Evolutionary conservation across 2,797 vertebrate genomes (phyloP).

Genomic region (Chrysocyon brachyurus): DNA sequence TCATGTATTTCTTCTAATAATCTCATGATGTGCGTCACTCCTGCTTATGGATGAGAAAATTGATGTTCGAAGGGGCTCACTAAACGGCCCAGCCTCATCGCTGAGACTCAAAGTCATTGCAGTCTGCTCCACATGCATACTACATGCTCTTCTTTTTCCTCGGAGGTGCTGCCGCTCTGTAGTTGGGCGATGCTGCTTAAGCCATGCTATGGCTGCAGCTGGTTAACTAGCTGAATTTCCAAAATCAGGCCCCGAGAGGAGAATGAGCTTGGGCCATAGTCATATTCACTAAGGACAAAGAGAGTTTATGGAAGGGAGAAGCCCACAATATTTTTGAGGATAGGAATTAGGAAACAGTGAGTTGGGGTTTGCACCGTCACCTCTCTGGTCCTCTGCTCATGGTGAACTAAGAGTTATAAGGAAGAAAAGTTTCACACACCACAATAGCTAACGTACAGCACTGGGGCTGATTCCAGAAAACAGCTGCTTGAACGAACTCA

Average conservation of each 20-base stretch:
- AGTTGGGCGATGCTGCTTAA: rapidly evolving
- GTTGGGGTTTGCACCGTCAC: rapidly evolving
- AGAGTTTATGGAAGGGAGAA: background rate
- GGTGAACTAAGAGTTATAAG: background rate
- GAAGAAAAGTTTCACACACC: background rate
- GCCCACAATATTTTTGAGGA: rapidly evolving
- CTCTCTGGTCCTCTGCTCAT: too few relatives aligned
- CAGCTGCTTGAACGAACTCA: background rate
- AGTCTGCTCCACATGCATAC: rapidly evolving
- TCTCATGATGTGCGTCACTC: too few relatives aligned
- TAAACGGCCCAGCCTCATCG: background rate
- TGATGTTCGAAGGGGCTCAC: background rate
- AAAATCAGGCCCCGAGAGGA: background rate
- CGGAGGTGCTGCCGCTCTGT: rapidly evolving
- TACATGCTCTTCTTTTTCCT: rapidly evolving
- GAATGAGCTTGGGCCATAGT: rapidly evolving
- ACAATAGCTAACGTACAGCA: background rate
- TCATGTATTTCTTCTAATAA: background rate
- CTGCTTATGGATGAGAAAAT: background rate
- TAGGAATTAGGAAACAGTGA: background rate
- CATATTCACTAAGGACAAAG: background rate
- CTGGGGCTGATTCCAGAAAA: background rate
- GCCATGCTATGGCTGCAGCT: rapidly evolving
- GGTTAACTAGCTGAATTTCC: background rate
- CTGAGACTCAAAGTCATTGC: rapidly evolving